phyloP scores from a whole-genome alignment of 64 coral and sea anemone species.

The Pocillopora verrucosa region DNA sequence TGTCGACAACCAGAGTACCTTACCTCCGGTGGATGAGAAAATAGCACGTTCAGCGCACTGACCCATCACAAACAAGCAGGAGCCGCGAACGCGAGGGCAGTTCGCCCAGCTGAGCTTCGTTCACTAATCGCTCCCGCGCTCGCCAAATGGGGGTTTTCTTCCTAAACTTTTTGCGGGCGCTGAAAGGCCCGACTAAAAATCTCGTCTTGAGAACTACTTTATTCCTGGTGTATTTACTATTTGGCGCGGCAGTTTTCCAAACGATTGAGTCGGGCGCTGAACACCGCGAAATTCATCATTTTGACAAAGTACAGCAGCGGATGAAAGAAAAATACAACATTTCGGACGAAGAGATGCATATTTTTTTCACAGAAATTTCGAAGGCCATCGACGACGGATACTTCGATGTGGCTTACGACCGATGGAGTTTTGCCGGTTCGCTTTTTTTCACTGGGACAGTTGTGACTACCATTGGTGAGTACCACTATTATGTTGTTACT shows the following conservation, averaged over 20 bases:
- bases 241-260: slow-evolving; percentile 92
- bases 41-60: slow-evolving; percentile 49
- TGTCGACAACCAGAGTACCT: slow-evolving; percentile 50
- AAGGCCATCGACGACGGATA: slow-evolving; percentile 98
- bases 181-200: slow-evolving; percentile 91
- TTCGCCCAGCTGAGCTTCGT: slow-evolving; percentile 8
- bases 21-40: slow-evolving; percentile 86
- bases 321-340: slow-evolving; percentile 93
- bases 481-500: background rate
- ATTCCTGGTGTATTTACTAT: slow-evolving; percentile 90
- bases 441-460: slow-evolving; percentile 97
- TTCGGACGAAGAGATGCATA: slow-evolving; percentile 82
- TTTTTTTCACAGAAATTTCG: slow-evolving; percentile 81
- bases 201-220: slow-evolving; percentile 76
- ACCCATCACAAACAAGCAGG: slow-evolving; percentile 26
- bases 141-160: slow-evolving; percentile 95
- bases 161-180: slow-evolving; percentile 84
- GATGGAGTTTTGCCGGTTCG: slow-evolving; percentile 97
- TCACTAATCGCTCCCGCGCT: slow-evolving; percentile 41
- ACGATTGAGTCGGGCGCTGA: slow-evolving; percentile 92
- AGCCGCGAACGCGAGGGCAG: slow-evolving; percentile 14
- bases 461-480: slow-evolving; percentile 97
- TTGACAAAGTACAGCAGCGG: slow-evolving; percentile 61
- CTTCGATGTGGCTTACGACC: slow-evolving; percentile 84
- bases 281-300: slow-evolving; percentile 75